Percentiles rank a stretch among this genome's conserved stretches.
These are phyloP conservation scores for Stenoptilia bipunctidactyla DNA, from an alignment of 2,888 invertebrate genomes.

Conservation along the genomic window DNA sequence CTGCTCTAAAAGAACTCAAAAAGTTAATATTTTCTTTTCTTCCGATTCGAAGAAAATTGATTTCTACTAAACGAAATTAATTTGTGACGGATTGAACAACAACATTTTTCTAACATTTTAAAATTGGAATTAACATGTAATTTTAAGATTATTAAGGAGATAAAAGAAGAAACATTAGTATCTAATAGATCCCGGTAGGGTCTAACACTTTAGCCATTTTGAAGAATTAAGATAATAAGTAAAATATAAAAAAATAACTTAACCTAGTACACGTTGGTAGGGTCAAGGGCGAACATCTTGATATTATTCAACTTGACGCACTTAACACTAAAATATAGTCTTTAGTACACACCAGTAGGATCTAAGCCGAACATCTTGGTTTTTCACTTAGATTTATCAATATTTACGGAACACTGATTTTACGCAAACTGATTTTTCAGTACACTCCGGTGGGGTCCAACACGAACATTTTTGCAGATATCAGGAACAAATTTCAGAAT, in stretches of 20 bases:
- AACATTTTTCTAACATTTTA: conserved; percentile 12
- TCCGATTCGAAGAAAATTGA: conserved; percentile 51
- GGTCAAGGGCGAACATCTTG: conserved; percentile 32
- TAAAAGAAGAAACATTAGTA: background rate
- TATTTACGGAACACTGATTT: conserved; percentile 20
- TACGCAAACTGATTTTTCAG: conserved; percentile 26
- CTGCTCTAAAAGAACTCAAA: conserved; percentile 19
- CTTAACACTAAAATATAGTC: conserved; percentile 24
- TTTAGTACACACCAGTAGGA: conserved; percentile 37
- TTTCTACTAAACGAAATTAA: conserved; percentile 49
- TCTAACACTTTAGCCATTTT: conserved; percentile 44
- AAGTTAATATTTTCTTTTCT: conserved; percentile 40
- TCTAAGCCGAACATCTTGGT: conserved; percentile 38
- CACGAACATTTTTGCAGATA: conserved; percentile 41
- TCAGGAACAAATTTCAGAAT: conserved; percentile 1
- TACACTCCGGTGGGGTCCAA: conserved; percentile 62
- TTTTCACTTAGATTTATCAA: conserved; percentile 19
- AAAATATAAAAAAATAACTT: conserved; percentile 20
- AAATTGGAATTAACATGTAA: conserved; percentile 16
- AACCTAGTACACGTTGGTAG: conserved; percentile 41
- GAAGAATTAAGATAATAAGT: conserved; percentile 6
- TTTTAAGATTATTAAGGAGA: conserved; percentile 14
- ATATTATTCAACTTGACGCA: conserved; percentile 14
- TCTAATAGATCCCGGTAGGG: conserved; percentile 46
- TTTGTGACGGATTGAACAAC: conserved; percentile 44